Percentiles rank a stretch among this genome's conserved stretches.
Conservation (phyloP, 1,140 invertebrate species). For the Euglossa dilemma region DNA sequence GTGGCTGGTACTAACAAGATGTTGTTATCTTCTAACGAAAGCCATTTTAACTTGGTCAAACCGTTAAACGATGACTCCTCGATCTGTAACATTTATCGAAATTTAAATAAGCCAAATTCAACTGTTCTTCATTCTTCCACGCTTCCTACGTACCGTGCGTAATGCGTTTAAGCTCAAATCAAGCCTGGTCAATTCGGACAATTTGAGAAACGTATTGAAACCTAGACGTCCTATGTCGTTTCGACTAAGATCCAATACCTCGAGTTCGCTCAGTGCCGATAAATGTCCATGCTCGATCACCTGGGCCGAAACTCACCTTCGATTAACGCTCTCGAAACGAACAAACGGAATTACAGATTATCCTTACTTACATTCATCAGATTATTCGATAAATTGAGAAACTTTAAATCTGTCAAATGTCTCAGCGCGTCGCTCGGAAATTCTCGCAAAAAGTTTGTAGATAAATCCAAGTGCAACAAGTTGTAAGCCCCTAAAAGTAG, state of each 20-base stretch:
- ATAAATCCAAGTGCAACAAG: conserved; percentile 90
- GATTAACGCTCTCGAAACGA: background rate
- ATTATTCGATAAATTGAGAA: conserved; percentile 92
- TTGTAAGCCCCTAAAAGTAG: conserved; percentile 84
- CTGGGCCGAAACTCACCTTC: conserved; percentile 72
- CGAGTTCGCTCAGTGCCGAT: conserved; percentile 85
- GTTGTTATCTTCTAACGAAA: conserved; percentile 94
- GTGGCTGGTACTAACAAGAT: conserved; percentile 91
- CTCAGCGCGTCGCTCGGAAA: conserved; percentile 91
- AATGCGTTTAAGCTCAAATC: conserved; percentile 93
- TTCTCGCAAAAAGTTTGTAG: conserved; percentile 91
- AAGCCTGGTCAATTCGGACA: conserved; percentile 87
- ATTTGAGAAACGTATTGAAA: conserved; percentile 89
- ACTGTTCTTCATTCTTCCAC: background rate
- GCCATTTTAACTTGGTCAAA: conserved; percentile 88
- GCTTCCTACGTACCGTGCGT: conserved; percentile 87
- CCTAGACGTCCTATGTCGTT: conserved; percentile 92
- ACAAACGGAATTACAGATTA: background rate
- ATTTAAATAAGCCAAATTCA: too few species aligned
- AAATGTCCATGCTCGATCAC: conserved; percentile 88
- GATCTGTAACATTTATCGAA: conserved; percentile 84
- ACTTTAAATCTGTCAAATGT: conserved; percentile 86
- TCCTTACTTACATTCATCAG: conserved; percentile 87
- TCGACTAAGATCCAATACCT: conserved; percentile 91
- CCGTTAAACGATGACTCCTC: conserved; percentile 94